phyloP scores from a whole-genome alignment of 2,888 invertebrate genomes.

The Ichneumoninae sp. region DNA sequence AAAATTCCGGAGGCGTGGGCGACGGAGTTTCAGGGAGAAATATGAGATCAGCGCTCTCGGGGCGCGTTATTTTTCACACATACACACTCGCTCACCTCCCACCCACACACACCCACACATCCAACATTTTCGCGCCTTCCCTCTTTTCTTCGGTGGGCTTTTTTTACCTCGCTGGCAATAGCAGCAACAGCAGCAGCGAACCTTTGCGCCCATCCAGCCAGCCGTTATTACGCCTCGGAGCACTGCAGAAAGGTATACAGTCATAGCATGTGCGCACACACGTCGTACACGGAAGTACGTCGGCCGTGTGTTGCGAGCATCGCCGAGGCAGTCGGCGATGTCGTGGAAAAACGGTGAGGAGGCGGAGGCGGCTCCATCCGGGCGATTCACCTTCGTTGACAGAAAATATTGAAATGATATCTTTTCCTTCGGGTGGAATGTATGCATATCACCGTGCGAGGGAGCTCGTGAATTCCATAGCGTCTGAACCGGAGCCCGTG shows the following conservation, averaged over 20 bases:
- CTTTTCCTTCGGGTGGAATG: slow-evolving; percentile 41
- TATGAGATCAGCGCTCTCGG: slow-evolving; percentile 35
- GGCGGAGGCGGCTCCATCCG: slow-evolving; percentile 20
- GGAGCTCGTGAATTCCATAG: slow-evolving; percentile 53
- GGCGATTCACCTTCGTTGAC: slow-evolving; percentile 44
- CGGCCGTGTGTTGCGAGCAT: not conserved
- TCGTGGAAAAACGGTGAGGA: slow-evolving; percentile 23
- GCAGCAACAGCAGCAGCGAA: slow-evolving; percentile 28
- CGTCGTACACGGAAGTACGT: slow-evolving; percentile 16
- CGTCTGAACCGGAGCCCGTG: slow-evolving; percentile 15
- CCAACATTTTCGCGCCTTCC: slow-evolving; percentile 1
- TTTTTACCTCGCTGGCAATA: slow-evolving; percentile 38
- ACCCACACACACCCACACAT: not conserved
- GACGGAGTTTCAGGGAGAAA: slow-evolving; percentile 38
- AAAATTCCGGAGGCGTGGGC: slow-evolving; percentile 44
- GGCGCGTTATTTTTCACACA: slow-evolving; percentile 63
- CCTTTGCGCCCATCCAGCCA: slow-evolving; percentile 30
- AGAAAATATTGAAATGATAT: slow-evolving; percentile 61
- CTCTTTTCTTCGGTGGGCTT: slow-evolving; percentile 41
- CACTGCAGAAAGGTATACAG: slow-evolving; percentile 24
- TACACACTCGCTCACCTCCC: slow-evolving; percentile 8
- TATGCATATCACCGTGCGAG: slow-evolving; percentile 41
- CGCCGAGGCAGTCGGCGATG: slow-evolving; percentile 22
- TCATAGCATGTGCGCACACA: slow-evolving; percentile 6
- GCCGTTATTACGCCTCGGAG: slow-evolving; percentile 41